A percentile compares a stretch with the other conserved stretches of the same genome.
These are phyloP conservation scores for Caenorhabditis imperialis DNA, from an alignment of 2,888 invertebrate genomes.

Conservation along the genomic window DNA sequence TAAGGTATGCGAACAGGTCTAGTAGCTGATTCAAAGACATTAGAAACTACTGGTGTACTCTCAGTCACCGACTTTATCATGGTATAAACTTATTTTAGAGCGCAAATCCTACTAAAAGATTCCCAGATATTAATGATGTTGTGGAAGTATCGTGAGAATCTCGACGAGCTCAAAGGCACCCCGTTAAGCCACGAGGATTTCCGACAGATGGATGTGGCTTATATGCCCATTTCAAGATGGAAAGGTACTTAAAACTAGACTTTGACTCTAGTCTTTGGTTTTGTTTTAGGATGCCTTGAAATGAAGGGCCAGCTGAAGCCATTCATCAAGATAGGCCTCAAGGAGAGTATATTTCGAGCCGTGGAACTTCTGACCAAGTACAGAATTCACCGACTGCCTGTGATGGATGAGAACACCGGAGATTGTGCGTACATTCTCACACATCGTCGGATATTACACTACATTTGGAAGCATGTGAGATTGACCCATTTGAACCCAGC, in stretches of 20 bases:
- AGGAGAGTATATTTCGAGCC: slow-evolving; percentile 58
- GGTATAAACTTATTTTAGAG: slow-evolving; percentile 33
- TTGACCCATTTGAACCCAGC: not conserved
- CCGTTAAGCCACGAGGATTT: slow-evolving; percentile 58
- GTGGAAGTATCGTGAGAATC: slow-evolving; percentile 61
- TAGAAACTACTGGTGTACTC: slow-evolving; percentile 57
- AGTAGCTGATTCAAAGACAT: slow-evolving; percentile 54
- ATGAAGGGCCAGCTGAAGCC: slow-evolving; percentile 55
- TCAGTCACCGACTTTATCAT: slow-evolving; percentile 65
- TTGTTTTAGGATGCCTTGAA: slow-evolving; percentile 39
- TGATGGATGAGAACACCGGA: slow-evolving; percentile 59
- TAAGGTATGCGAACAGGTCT: slow-evolving; percentile 59
- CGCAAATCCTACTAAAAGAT: no score
- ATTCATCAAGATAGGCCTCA: slow-evolving; percentile 56
- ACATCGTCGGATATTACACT: slow-evolving; percentile 60
- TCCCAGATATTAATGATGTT: slow-evolving; percentile 57
- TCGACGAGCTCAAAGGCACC: slow-evolving; percentile 54
- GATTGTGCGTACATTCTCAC: slow-evolving; percentile 65
- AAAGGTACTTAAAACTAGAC: slow-evolving; percentile 32
- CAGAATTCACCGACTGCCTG: slow-evolving; percentile 62
- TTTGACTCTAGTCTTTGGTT: slow-evolving; percentile 1
- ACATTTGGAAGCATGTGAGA: slow-evolving; percentile 57
- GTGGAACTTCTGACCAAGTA: slow-evolving; percentile 47
- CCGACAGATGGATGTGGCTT: slow-evolving; percentile 54
- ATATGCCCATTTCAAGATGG: slow-evolving; percentile 59